Percentiles rank a stretch among this genome's conserved stretches.
Conservation (phyloP, 2,113 vertebrate species). For the Trichechus manatus region DNA sequence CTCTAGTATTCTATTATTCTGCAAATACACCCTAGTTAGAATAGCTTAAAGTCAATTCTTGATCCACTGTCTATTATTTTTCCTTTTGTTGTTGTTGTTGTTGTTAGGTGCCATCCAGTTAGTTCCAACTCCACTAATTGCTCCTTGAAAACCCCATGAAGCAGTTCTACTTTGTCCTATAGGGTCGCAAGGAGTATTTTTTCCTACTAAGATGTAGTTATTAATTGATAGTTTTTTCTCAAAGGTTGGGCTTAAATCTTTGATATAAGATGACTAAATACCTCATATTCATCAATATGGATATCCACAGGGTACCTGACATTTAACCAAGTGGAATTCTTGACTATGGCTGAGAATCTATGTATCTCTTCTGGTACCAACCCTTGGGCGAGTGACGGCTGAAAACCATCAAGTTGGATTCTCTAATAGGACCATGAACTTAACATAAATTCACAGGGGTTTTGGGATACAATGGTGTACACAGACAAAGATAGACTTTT, state of each 20-base stretch:
- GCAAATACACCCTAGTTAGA: neutral
- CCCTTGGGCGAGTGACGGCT: neutral
- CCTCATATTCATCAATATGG: neutral
- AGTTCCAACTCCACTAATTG: too few species aligned
- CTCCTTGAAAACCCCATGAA: too few species aligned
- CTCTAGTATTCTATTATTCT: conserved; percentile 6
- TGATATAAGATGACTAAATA: neutral
- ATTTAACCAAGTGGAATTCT: conserved; percentile 18
- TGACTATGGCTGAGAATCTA: neutral
- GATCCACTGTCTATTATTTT: neutral
- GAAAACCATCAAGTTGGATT: conserved; percentile 12
- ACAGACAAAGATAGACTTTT: neutral
- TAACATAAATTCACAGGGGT: neutral
- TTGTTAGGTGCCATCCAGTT: too few species aligned
- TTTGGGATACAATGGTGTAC: neutral
- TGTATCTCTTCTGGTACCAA: neutral
- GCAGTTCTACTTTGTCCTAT: too few species aligned
- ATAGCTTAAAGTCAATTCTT: neutral
- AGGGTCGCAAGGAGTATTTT: neutral
- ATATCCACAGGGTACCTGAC: neutral
- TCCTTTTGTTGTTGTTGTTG: too few species aligned
- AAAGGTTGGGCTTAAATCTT: neutral
- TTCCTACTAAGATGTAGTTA: neutral
- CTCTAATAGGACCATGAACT: neutral
- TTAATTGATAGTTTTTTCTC: neutral